Percentiles rank a stretch among this genome's conserved stretches.
phyloP scores from a whole-genome alignment of 1,140 invertebrate species.

The Lordiphosa mommai region DNA sequence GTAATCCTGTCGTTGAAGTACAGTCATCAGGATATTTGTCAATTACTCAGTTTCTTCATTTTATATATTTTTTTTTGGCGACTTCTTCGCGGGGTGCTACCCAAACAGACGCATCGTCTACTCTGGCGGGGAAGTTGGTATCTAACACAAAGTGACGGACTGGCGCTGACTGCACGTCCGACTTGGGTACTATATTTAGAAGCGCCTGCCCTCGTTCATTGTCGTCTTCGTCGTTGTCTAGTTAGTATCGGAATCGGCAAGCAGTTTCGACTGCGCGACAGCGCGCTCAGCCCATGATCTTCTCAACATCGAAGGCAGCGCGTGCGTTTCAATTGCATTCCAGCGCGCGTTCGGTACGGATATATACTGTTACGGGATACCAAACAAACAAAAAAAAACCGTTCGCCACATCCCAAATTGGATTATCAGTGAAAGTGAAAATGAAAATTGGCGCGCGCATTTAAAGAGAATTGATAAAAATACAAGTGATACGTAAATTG shows the following conservation, averaged over 20 bases:
- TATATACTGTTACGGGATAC: slow-evolving; percentile 40
- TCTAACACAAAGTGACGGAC: slow-evolving; percentile 57
- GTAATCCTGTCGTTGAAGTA: slow-evolving; percentile 27
- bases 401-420: slow-evolving; percentile 27
- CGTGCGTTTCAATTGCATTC: slow-evolving; percentile 65
- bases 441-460: background rate
- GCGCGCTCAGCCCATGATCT: slow-evolving; percentile 18
- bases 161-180: slow-evolving; percentile 41
- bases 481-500: too few relatives aligned
- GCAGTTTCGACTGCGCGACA: slow-evolving; percentile 23
- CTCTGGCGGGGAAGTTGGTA: slow-evolving; percentile 34
- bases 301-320: slow-evolving; percentile 43
- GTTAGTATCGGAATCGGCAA: slow-evolving; percentile 40
- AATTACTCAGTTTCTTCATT: background rate
- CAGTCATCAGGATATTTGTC: slow-evolving; percentile 17
- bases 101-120: slow-evolving; percentile 51
- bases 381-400: slow-evolving; percentile 22
- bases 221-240: slow-evolving; percentile 34
- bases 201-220: slow-evolving; percentile 3
- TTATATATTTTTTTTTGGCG: slow-evolving; percentile 5
- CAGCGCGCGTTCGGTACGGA: slow-evolving; percentile 67
- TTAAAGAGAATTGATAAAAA: too few relatives aligned
- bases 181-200: slow-evolving; percentile 53
- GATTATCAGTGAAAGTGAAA: slow-evolving; percentile 60
- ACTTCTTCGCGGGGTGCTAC: slow-evolving; percentile 58